Evolutionary conservation across 2,797 vertebrate genomes (phyloP).

Genomic region (Philypnodon macrostomus): DNA sequence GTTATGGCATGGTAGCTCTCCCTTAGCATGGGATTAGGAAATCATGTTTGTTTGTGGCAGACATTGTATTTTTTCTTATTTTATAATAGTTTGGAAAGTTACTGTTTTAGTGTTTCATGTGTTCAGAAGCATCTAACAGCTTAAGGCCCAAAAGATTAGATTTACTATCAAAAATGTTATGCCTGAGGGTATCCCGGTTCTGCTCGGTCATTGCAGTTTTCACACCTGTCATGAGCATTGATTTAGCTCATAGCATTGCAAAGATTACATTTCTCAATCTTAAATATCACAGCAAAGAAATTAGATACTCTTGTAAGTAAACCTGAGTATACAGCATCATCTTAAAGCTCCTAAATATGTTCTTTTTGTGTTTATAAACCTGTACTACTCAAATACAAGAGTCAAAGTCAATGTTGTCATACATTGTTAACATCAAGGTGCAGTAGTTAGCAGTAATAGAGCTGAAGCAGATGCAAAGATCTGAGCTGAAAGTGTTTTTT

Average conservation of each 20-base stretch:
- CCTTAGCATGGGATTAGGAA: slow-evolving; percentile 38
- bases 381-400: too few relatives aligned
- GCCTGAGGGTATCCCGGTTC: too few relatives aligned
- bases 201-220: background rate
- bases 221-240: slow-evolving; percentile 3
- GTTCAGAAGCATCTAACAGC: background rate
- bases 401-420: too few relatives aligned
- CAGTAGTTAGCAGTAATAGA: too few relatives aligned
- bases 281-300: background rate
- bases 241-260: background rate
- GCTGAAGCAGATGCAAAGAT: too few relatives aligned
- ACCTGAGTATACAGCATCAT: too few relatives aligned
- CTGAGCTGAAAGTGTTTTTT: too few relatives aligned
- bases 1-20: slow-evolving; percentile 38
- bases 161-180: background rate
- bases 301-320: too few relatives aligned
- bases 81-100: slow-evolving; percentile 18
- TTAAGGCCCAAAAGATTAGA: background rate
- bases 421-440: too few relatives aligned
- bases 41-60: slow-evolving; percentile 34
- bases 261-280: background rate
- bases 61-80: slow-evolving; percentile 5
- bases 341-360: too few relatives aligned
- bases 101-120: background rate
- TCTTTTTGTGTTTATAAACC: too few relatives aligned